A percentile compares a stretch with the other conserved stretches of the same genome.
Evolutionary conservation across 1,140 invertebrate genomes (phyloP).

Genomic region (Brachionus sp.): DNA sequence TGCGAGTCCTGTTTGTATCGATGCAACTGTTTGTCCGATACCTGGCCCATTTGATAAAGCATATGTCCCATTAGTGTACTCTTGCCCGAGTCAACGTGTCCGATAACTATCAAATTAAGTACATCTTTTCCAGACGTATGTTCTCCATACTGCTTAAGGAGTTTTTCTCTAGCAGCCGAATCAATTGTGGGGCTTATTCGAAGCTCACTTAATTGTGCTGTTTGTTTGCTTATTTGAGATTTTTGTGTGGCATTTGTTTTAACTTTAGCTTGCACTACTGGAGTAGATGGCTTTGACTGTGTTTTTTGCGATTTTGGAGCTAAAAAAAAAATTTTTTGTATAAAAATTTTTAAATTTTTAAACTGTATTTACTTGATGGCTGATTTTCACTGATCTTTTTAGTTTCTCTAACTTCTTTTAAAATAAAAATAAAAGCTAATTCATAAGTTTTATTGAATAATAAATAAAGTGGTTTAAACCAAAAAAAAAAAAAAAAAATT

Average conservation of each 20-base stretch:
- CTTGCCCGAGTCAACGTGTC: slow-evolving; percentile 65
- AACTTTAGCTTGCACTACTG: not conserved
- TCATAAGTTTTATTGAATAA: not conserved
- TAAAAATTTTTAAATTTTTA: not conserved
- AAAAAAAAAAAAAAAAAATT: not conserved
- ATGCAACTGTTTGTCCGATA: slow-evolving; percentile 84
- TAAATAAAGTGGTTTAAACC: slow-evolving; percentile 10
- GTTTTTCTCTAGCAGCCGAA: not conserved
- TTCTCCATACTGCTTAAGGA: slow-evolving; percentile 37
- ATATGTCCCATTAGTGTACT: slow-evolving; percentile 94
- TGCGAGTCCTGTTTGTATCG: slow-evolving; percentile 97
- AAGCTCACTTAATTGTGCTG: not conserved
- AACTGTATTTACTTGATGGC: not conserved
- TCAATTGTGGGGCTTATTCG: not conserved
- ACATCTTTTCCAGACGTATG: slow-evolving; percentile 70
- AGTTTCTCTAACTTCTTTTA: not conserved
- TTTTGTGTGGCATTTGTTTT: not conserved
- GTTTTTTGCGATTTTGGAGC: not conserved
- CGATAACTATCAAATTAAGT: slow-evolving; percentile 86
- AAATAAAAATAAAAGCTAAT: not conserved
- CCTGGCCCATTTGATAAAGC: slow-evolving; percentile 78
- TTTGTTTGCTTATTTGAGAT: not conserved
- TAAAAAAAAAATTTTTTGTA: not conserved
- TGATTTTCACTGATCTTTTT: not conserved
- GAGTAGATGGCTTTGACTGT: not conserved